A percentile compares a stretch with the other conserved stretches of the same genome.
These are phyloP conservation scores for Triplophysa rosa DNA, from an alignment of 2,113 vertebrate species.

Conservation along the genomic window DNA sequence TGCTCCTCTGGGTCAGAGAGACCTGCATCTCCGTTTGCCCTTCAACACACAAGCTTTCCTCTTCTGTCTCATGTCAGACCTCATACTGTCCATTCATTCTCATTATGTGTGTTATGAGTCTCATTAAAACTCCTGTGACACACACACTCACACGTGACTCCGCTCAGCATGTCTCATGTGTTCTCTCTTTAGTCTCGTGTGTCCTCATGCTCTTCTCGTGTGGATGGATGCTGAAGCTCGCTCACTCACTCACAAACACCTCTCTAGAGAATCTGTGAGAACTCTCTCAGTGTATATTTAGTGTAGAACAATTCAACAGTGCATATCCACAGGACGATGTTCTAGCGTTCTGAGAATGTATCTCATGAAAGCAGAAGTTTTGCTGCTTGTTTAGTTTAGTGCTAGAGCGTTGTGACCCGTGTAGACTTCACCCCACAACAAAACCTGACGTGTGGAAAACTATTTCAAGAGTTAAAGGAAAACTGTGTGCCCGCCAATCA, in stretches of 20 bases:
- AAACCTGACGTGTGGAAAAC: too few species aligned
- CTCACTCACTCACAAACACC: background rate
- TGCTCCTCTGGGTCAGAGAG: slow-evolving; percentile 18
- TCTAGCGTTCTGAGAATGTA: too few species aligned
- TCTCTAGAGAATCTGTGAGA: background rate
- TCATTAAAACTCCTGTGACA: background rate
- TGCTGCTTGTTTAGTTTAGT: too few species aligned
- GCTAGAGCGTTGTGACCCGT: too few species aligned
- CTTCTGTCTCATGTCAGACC: background rate
- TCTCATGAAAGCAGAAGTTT: too few species aligned
- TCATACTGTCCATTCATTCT: background rate
- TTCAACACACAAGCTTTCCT: background rate
- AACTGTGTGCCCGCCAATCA: too few species aligned
- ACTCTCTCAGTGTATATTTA: too few species aligned
- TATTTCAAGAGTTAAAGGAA: too few species aligned
- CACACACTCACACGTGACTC: background rate
- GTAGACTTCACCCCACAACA: too few species aligned
- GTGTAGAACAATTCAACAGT: too few species aligned
- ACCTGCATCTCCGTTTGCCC: slow-evolving; percentile 13
- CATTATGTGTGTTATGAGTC: background rate
- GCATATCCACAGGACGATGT: too few species aligned
- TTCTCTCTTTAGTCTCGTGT: background rate
- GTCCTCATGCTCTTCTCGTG: background rate
- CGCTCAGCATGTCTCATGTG: background rate
- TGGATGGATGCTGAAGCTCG: background rate